These are phyloP conservation scores for Sarcophaga variegata DNA, from an alignment of 2,888 invertebrate genomes.

Conservation along the genomic window DNA sequence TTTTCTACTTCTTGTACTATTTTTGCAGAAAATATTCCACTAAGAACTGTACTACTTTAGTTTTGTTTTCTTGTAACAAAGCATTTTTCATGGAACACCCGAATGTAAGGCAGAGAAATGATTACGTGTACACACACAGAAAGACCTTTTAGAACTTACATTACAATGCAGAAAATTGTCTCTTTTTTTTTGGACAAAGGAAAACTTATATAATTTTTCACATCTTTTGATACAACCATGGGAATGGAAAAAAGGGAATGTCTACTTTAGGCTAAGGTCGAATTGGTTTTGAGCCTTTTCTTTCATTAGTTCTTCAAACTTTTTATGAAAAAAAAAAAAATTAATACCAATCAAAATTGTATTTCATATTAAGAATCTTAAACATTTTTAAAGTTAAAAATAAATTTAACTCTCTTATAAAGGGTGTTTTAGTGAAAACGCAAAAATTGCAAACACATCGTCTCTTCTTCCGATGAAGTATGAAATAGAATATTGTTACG, in stretches of 20 bases:
- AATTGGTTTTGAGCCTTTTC: background rate
- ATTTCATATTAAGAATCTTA: too few species aligned
- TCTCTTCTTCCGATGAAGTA: too few species aligned
- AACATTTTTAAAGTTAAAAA: too few species aligned
- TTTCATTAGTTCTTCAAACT: too few species aligned
- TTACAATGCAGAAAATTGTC: constrained; percentile 33
- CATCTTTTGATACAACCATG: background rate
- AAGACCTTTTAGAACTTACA: constrained; percentile 40
- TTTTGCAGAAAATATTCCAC: background rate
- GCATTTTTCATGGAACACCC: constrained; percentile 13
- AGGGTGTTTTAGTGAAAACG: too few species aligned
- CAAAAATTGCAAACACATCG: too few species aligned
- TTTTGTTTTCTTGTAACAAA: constrained; percentile 49
- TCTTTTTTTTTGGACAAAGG: constrained; percentile 32
- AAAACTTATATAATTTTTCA: constrained; percentile 48
- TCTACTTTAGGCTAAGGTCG: constrained; percentile 4
- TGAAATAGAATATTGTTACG: too few species aligned
- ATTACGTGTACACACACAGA: constrained; percentile 6
- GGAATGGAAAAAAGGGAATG: background rate
- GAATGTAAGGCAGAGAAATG: background rate
- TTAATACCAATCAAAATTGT: too few species aligned
- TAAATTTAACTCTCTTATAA: too few species aligned
- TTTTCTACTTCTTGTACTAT: background rate
- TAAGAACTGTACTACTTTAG: constrained; percentile 26
- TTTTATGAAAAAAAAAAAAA: too few species aligned